These are phyloP conservation scores for Adoxophyes honmai DNA, from an alignment of 1,140 invertebrate species.

Conservation along the genomic window DNA sequence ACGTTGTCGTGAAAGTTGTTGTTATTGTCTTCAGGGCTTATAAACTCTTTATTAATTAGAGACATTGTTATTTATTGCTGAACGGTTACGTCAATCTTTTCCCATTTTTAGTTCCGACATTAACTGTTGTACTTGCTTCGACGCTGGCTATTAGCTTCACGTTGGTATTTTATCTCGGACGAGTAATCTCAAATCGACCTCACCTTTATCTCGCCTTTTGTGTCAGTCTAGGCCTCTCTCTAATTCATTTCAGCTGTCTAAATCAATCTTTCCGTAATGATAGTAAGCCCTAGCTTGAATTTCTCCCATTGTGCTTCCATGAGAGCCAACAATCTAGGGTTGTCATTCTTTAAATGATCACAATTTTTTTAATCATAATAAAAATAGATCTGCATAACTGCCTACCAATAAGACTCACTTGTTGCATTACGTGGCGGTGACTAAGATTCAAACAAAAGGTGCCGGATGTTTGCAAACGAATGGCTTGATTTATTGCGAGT, in stretches of 20 bases:
- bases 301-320: slow-evolving; percentile 38
- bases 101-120: slow-evolving; percentile 8
- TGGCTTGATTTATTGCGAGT: too few species aligned
- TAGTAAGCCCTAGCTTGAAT: slow-evolving; percentile 30
- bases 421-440: too few species aligned
- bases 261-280: slow-evolving; percentile 49
- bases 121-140: not conserved
- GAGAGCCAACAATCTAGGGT: slow-evolving; percentile 16
- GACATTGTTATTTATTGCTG: slow-evolving; percentile 19
- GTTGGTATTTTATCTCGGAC: slow-evolving; percentile 43
- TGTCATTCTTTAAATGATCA: not conserved
- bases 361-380: too few species aligned
- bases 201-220: slow-evolving; percentile 44
- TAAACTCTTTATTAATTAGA: slow-evolving; percentile 31
- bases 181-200: slow-evolving; percentile 39
- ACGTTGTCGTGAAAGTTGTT: slow-evolving; percentile 41
- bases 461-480: too few species aligned
- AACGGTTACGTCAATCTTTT: slow-evolving; percentile 3
- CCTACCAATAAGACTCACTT: too few species aligned
- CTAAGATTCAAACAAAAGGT: too few species aligned
- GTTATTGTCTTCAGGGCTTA: slow-evolving; percentile 29
- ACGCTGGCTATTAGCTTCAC: slow-evolving; percentile 38
- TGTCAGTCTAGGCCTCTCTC: slow-evolving; percentile 39
- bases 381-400: too few species aligned
- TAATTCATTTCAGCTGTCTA: slow-evolving; percentile 48